phyloP scores from a whole-genome alignment of 2,797 vertebrate genomes.

The Bufotes viridis region DNA sequence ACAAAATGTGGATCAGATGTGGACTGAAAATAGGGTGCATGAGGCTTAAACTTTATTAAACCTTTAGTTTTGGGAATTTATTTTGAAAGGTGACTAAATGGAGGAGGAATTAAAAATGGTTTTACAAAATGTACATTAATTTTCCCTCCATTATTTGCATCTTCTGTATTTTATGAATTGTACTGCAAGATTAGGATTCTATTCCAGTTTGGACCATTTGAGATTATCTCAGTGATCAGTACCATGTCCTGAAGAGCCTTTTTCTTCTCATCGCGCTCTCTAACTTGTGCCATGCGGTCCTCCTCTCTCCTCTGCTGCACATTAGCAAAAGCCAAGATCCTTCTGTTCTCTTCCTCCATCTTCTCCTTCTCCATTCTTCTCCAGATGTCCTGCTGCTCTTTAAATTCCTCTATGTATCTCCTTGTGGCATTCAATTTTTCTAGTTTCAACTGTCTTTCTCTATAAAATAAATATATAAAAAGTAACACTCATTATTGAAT shows the following conservation, averaged over 20 bases:
- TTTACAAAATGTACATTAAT: background rate
- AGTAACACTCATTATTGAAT: background rate
- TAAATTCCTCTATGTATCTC: conserved; percentile 85
- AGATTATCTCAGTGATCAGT: conserved; percentile 2
- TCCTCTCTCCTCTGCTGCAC: conserved; percentile 80
- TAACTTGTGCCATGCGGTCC: conserved; percentile 76
- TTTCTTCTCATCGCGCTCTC: conserved; percentile 80
- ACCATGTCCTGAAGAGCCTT: conserved; percentile 81
- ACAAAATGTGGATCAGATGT: no score
- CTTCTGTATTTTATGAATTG: background rate
- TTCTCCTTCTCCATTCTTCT: conserved; percentile 83
- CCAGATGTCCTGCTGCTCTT: conserved; percentile 84
- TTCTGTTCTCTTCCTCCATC: conserved; percentile 90
- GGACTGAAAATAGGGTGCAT: no score
- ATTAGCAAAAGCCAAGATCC: conserved; percentile 83
- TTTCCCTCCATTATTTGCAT: background rate
- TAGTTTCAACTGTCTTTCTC: conserved; percentile 85
- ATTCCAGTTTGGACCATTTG: background rate
- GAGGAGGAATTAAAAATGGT: background rate
- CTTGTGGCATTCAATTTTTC: conserved; percentile 84
- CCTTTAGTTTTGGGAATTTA: background rate
- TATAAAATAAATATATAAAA: conserved; percentile 65
- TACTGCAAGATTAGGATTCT: background rate
- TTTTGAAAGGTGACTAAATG: background rate
- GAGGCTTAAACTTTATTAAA: background rate